Percentiles rank a stretch among this genome's conserved stretches.
Conservation (phyloP, 2,888 invertebrate genomes). For the Cheilosia scutellata region DNA sequence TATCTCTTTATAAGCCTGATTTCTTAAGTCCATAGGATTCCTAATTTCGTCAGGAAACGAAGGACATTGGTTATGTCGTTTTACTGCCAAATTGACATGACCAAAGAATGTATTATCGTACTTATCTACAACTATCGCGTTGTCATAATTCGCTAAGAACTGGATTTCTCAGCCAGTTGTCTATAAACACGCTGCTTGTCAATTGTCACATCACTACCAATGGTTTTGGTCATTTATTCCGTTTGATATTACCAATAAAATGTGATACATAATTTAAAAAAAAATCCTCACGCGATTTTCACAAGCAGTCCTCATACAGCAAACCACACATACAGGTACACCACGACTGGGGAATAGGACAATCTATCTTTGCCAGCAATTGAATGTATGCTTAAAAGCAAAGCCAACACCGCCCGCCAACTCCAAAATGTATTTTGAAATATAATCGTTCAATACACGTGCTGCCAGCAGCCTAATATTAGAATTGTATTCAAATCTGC, state of each 20-base stretch:
- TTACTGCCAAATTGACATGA: too few species aligned
- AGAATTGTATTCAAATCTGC: constrained; percentile 46
- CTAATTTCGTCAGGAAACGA: too few species aligned
- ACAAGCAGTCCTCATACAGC: not conserved
- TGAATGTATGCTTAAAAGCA: constrained; percentile 39
- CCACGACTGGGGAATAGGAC: not conserved
- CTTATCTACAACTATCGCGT: too few species aligned
- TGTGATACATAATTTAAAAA: constrained; percentile 52
- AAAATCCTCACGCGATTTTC: constrained; percentile 57
- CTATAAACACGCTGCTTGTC: not conserved
- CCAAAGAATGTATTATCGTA: too few species aligned
- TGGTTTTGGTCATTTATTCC: not conserved
- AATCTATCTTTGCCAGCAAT: constrained; percentile 45
- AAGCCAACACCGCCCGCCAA: constrained; percentile 3
- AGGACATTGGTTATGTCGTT: too few species aligned
- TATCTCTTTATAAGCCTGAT: too few species aligned
- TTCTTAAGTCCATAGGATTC: too few species aligned
- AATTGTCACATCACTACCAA: constrained; percentile 5
- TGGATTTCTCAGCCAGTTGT: too few species aligned
- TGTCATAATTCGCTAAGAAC: too few species aligned
- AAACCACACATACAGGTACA: constrained; percentile 2
- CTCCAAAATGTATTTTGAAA: not conserved
- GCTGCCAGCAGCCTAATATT: constrained; percentile 31
- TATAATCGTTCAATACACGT: constrained; percentile 54
- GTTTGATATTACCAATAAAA: constrained; percentile 41